phyloP scores from a whole-genome alignment of 92 coral and sea anemone species.

The Porites rus region DNA sequence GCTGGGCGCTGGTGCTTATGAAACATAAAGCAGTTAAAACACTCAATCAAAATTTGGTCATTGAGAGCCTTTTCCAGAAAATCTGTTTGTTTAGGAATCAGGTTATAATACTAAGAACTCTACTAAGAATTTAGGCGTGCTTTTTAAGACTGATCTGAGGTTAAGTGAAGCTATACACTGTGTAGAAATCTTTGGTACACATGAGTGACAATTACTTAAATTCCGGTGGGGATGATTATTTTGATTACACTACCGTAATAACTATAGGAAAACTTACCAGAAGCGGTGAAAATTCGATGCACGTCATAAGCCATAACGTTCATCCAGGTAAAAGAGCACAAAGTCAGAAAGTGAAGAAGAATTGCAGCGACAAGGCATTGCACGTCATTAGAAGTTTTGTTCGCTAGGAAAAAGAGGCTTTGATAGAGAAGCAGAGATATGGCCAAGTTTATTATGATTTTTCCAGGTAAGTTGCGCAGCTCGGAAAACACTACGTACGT shows the following conservation, averaged over 20 bases:
- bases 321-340: conserved; percentile 78
- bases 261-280: conserved; percentile 24
- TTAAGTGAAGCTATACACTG: no score
- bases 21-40: no score
- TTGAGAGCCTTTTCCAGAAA: no score
- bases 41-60: no score
- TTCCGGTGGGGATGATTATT: neutral
- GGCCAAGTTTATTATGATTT: conserved; percentile 62
- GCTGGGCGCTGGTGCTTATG: no score
- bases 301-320: conserved; percentile 81
- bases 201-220: neutral
- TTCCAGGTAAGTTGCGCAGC: conserved; percentile 68
- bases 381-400: conserved; percentile 14
- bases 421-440: conserved; percentile 48
- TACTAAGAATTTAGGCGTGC: no score
- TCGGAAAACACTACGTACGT: conserved; percentile 60
- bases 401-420: conserved; percentile 46
- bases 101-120: no score
- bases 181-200: no score
- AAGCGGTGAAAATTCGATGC: conserved; percentile 57
- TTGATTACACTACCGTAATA: neutral
- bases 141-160: no score
- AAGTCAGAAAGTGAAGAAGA: conserved; percentile 57
- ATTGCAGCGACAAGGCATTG: conserved; percentile 56
- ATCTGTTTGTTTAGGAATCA: no score